Conservation (phyloP, 2,113 vertebrate species). For the Muntiacus reevesi region DNA sequence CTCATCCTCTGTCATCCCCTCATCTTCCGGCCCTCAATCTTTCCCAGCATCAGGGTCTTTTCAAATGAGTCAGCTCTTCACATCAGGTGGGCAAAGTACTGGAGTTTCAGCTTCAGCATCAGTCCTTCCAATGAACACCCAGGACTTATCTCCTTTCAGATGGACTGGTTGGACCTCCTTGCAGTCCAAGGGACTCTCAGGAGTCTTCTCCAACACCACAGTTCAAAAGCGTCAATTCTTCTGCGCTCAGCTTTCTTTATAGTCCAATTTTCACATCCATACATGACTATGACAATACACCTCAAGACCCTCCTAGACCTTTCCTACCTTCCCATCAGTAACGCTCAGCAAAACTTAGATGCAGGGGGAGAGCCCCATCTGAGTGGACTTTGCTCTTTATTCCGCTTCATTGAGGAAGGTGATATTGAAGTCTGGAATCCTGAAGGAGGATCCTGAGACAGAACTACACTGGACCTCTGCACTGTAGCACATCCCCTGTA, state of each 20-base stretch:
- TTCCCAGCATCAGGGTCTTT: not conserved
- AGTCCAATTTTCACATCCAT: not conserved
- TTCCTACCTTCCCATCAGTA: not conserved
- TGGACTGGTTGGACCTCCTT: not conserved
- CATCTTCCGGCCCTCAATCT: fast-evolving
- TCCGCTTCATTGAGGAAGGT: not conserved
- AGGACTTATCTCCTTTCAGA: not conserved
- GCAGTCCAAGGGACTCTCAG: not conserved
- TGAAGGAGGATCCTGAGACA: not conserved
- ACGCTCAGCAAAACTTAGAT: not conserved
- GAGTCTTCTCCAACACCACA: not conserved
- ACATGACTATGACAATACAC: not conserved
- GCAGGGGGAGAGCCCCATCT: not conserved
- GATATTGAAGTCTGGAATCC: not conserved
- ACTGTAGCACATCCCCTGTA: not conserved
- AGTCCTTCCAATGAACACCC: fast-evolving
- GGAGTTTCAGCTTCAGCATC: not conserved
- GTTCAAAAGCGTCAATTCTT: not conserved
- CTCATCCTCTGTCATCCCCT: not conserved
- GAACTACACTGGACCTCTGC: not conserved
- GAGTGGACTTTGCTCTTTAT: not conserved
- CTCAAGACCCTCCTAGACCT: not conserved
- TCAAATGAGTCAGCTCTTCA: fast-evolving
- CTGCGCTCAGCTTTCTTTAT: fast-evolving
- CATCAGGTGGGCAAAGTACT: not conserved